Evolutionary conservation across 1,140 invertebrate species (phyloP), one percentile per base, ranked within the genome.

Genomic region (Tetragnatha versicolor): DNA sequence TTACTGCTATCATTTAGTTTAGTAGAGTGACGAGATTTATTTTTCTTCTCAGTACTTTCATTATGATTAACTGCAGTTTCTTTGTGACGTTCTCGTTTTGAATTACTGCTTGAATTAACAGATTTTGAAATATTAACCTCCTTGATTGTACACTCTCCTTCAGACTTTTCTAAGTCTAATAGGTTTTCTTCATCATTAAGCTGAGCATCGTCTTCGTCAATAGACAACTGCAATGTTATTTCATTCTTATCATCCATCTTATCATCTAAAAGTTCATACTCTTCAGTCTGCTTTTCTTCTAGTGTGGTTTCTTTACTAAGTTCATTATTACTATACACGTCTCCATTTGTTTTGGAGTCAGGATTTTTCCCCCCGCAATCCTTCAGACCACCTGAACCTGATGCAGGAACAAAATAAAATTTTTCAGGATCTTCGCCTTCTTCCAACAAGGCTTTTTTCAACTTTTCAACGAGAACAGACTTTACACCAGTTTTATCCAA

Each of bases 401-500:
- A n/a, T n/a, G n/a, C n/a, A n/a, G n/a, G n/a, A n/a, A n/a, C 33
- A 45, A 65, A 65, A 42, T n/a, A 42, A 27, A 17, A 92, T 39
- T 70, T 49, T 4, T 70, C 66, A 37, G 42, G 91, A 88, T 94
- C 90, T 68, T 90, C 83, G 1, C 93, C 93, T 86, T 94, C 93
- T 17, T 92, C 91, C 82, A 89, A 87, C 51, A 95, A 87, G 72
- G 91, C 91, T 92, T 95, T 85, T 14, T 33, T 31, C 10, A 79
- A 60, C 73, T 94, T 89, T 79, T 97, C 94, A 31, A 94, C 87
- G 20, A 98, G 88, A 66, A 92, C 91, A 55, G 92, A 91, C 86
- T 98, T 98, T 47, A 95, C 91, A 55, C 96, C 96, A 79, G 89
- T 91, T 85, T 93, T 94, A 84, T 97, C 95, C 31, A 97, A 86